These are phyloP conservation scores for Cremastobaeus sp. DNA, from an alignment of 2,888 invertebrate genomes.

Conservation along the genomic window DNA sequence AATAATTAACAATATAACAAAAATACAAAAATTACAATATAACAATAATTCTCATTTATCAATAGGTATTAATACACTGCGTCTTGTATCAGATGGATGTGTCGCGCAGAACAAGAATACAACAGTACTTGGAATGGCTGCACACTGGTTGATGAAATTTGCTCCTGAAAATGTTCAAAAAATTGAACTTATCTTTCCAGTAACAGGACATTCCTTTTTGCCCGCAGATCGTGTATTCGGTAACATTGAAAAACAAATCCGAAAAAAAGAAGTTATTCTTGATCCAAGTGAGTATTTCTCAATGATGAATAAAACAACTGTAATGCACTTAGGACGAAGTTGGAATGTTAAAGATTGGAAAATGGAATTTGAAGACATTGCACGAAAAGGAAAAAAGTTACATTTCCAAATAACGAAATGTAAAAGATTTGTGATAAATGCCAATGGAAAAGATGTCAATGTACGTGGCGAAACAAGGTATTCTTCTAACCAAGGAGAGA, in stretches of 20 bases:
- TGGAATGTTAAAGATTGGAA: conserved; percentile 27
- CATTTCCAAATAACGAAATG: conserved; percentile 20
- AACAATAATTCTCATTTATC: no score
- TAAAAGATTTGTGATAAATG: conserved; percentile 5
- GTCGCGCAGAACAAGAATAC: conserved; percentile 19
- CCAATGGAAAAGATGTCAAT: no score
- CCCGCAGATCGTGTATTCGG: conserved; percentile 28
- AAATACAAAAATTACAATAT: no score
- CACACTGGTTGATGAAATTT: neutral
- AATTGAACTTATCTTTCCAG: conserved; percentile 21
- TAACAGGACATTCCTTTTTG: conserved; percentile 29
- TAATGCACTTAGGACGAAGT: conserved; percentile 6
- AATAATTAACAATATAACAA: no score
- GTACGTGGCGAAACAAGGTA: no score
- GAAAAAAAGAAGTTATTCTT: conserved; percentile 16
- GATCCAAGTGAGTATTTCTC: neutral
- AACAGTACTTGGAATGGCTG: conserved; percentile 8
- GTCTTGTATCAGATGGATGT: conserved; percentile 22
- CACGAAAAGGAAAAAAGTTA: neutral
- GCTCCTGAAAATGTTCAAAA: conserved; percentile 5
- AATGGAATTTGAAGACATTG: neutral
- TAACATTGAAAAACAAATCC: conserved; percentile 8
- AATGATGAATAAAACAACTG: conserved; percentile 13
- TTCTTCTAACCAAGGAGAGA: neutral
- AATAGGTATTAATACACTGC: conserved; percentile 4